Percentiles rank a stretch among this genome's conserved stretches.
phyloP scores from a whole-genome alignment of 2,113 vertebrate species.

The Onychorhynchus coronatus region DNA sequence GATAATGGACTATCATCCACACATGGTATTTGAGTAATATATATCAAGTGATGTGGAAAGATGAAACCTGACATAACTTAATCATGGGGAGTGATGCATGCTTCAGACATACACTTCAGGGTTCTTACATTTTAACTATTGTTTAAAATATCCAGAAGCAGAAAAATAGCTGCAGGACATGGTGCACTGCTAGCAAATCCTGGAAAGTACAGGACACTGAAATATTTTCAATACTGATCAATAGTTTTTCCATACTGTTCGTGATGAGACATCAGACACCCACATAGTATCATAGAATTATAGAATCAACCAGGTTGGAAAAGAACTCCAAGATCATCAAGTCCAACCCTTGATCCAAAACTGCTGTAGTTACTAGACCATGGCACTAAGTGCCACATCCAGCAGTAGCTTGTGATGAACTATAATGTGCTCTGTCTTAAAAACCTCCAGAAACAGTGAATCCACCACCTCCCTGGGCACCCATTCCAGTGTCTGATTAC shows the following conservation, averaged over 20 bases:
- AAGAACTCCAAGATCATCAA: no score
- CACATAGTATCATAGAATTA: background rate
- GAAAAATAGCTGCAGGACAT: background rate
- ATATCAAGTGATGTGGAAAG: background rate
- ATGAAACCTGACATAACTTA: conserved; percentile 8
- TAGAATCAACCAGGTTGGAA: no score
- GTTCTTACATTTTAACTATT: background rate
- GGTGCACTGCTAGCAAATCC: background rate
- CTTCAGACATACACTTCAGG: background rate
- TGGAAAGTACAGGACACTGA: background rate
- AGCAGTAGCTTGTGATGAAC: no score
- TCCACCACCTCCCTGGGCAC: no score
- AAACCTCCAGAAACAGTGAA: no score
- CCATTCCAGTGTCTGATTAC: no score
- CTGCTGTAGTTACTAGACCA: no score
- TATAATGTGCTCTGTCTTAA: no score
- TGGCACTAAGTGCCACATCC: no score
- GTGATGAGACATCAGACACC: background rate
- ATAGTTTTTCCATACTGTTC: background rate
- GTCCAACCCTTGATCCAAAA: no score
- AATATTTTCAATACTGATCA: background rate
- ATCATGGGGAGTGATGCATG: background rate
- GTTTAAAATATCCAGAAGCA: background rate
- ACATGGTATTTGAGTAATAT: background rate
- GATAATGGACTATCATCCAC: background rate